These are phyloP conservation scores for Drosophila pseudotakahashii DNA, from an alignment of 2,888 invertebrate species.

Conservation along the genomic window DNA sequence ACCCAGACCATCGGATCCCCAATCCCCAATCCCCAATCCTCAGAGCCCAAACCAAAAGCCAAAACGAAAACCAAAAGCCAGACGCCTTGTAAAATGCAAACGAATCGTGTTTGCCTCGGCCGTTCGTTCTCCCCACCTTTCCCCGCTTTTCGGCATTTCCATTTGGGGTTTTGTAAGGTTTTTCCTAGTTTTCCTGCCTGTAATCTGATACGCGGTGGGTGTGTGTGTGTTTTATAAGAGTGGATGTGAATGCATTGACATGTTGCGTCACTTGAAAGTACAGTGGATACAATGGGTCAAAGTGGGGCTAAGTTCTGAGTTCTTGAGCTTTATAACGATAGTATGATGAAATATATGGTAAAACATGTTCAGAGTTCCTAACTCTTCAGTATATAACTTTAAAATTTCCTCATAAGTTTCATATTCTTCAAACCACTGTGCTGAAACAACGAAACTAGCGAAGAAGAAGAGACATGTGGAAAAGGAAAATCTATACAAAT, in stretches of 20 bases:
- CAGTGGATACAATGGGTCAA: slow-evolving; percentile 29
- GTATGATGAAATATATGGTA: too few species aligned
- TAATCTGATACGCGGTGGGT: slow-evolving; percentile 60
- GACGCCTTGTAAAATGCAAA: slow-evolving; percentile 57
- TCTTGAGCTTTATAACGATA: too few species aligned
- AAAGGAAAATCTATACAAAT: slow-evolving; percentile 70
- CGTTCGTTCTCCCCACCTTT: background rate
- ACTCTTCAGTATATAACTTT: too few species aligned
- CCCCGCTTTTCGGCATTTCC: slow-evolving; percentile 17
- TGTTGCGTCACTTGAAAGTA: slow-evolving; percentile 48
- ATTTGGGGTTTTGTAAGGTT: slow-evolving; percentile 55
- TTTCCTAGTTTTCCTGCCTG: slow-evolving; percentile 68
- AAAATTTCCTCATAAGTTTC: background rate
- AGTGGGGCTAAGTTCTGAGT: background rate
- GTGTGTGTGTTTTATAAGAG: slow-evolving; percentile 8
- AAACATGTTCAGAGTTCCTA: too few species aligned
- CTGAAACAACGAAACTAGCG: slow-evolving; percentile 5
- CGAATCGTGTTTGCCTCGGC: slow-evolving; percentile 38
- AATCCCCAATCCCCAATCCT: background rate
- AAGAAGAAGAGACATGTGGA: slow-evolving; percentile 28
- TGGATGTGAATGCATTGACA: slow-evolving; percentile 32
- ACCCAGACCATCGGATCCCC: slow-evolving; percentile 7
- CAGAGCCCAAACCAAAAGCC: slow-evolving; percentile 8
- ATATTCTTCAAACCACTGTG: slow-evolving; percentile 1
- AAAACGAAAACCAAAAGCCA: slow-evolving; percentile 38